Evolutionary conservation across 2,797 vertebrate genomes (phyloP).

Genomic region (Tragopan temminckii): DNA sequence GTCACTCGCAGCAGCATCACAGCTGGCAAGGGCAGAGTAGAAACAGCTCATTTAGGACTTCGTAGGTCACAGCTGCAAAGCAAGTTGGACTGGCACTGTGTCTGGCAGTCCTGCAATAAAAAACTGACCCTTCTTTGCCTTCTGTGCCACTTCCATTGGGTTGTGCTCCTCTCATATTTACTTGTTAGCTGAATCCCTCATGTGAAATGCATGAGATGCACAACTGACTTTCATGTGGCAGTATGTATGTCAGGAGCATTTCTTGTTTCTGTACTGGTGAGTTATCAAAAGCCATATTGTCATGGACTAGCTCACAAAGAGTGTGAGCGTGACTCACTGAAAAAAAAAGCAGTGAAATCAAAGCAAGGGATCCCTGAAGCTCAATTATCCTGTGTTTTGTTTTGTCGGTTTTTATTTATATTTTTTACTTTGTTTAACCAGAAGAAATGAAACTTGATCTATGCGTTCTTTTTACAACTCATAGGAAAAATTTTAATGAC

Average conservation of each 20-base stretch:
- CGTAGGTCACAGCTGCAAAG: background rate
- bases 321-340: background rate
- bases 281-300: background rate
- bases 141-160: rapidly evolving
- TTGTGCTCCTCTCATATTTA: background rate
- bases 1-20: background rate
- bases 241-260: background rate
- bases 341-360: background rate
- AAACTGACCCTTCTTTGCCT: background rate
- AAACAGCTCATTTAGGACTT: background rate
- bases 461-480: background rate
- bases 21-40: background rate
- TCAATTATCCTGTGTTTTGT: rapidly evolving
- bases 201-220: background rate
- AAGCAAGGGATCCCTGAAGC: background rate
- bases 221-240: background rate
- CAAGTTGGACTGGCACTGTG: background rate
- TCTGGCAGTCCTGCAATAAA: background rate
- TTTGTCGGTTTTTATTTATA: background rate
- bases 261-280: background rate
- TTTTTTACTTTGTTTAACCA: background rate
- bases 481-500: background rate
- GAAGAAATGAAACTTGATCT: background rate
- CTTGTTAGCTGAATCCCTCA: background rate
- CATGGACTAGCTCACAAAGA: background rate